Evolutionary conservation across 2,888 invertebrate genomes (phyloP), one percentile per base, ranked within the genome.

Genomic region (Acanthococcus lagerstroemiae): DNA sequence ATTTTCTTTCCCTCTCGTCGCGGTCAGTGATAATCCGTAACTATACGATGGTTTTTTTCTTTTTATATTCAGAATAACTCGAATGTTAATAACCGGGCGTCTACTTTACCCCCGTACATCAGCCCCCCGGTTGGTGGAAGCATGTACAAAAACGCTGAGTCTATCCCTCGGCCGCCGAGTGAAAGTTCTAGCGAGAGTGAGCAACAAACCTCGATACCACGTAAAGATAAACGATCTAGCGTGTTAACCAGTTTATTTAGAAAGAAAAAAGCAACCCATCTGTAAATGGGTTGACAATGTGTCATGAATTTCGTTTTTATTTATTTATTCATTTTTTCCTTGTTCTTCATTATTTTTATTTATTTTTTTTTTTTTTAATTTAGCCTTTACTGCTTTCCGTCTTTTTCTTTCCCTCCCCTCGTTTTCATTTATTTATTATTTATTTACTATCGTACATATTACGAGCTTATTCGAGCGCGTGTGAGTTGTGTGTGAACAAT

Each of bases 101-200:
- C 76, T 15, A 76, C 79, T 44, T 71, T 78, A 65, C 78, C 78
- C 22, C 76, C 78, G n/a, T 77, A 78, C 65, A 75, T 77, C n/a
- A 74, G 77, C 56, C 77, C 77, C 37, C 75, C 78, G 5, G 73
- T 76, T 45, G 52, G 65, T 58, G 19, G 61, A 45, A 52, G 63
- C 56, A 46, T 56, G 37, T 58, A 57, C 22, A 48, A 48, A 60
- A 67, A 67, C 30, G 60, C 37, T 15, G 61, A 66, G n/a, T 24
- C 66, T 2, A 60, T 45, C 56, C 55, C 67, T 5, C 69, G 73
- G n/a, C 69, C 73, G 27, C 73, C 72, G 6, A 75, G 75, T 66
- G 75, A 76, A 63, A 75, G 75, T 68, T 76, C 75, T 7, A 73
- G 74, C 21, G 76, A 76, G 68, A 75, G 74, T 66, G 76, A 76